A percentile compares a stretch with the other conserved stretches of the same genome.
Conservation (phyloP, 1,140 invertebrate species). For the Drosophila melanica region DNA sequence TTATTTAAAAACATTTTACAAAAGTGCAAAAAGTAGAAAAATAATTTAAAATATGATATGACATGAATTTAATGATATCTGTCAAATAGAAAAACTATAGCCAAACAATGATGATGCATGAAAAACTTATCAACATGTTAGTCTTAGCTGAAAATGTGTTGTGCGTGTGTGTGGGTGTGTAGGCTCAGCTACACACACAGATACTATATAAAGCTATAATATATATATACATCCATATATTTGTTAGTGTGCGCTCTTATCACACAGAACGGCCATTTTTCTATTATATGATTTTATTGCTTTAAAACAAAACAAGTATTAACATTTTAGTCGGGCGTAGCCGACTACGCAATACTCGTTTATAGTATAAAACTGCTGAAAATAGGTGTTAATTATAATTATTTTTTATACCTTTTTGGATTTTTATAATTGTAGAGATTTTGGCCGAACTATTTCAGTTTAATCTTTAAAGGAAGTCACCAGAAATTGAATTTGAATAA, state of each 20-base stretch:
- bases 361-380: no score
- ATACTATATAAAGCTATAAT: neutral
- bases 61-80: slow-evolving; percentile 13
- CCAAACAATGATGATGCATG: slow-evolving; percentile 55
- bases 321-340: neutral
- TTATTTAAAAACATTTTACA: neutral
- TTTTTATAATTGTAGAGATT: no score
- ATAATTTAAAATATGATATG: neutral
- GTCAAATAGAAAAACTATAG: slow-evolving; percentile 20
- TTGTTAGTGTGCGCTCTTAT: slow-evolving; percentile 11
- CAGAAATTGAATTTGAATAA: no score
- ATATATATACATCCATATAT: neutral
- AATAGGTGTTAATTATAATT: no score
- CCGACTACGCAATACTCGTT: no score
- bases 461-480: no score
- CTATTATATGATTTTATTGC: slow-evolving; percentile 51
- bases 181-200: no score
- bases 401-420: no score
- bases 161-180: slow-evolving; percentile 2
- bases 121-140: slow-evolving; percentile 4
- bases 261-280: slow-evolving; percentile 28
- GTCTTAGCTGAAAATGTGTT: neutral
- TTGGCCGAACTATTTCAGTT: no score
- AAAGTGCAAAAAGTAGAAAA: neutral
- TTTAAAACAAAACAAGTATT: slow-evolving; percentile 36